Evolutionary conservation across 1,140 invertebrate genomes (phyloP), one percentile per base, ranked within the genome.

Genomic region (Hyposmocoma kahamanoa): DNA sequence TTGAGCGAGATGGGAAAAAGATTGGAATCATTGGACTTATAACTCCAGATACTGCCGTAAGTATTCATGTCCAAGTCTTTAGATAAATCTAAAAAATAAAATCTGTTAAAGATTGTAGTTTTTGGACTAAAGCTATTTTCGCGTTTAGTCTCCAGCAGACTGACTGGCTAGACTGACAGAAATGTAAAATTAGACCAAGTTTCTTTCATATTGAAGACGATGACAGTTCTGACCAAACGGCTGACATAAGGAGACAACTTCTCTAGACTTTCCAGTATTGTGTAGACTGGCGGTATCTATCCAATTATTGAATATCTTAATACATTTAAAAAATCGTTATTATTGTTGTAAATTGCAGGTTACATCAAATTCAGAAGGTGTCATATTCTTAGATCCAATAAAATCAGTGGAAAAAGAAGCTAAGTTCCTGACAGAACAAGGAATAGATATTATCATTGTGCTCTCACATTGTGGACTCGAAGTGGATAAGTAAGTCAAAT

Each of bases 11-110:
- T 17, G 92, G 91, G 8, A 86, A 87, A 49, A 91, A 90, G 65
- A 93, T 97, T 49, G 96, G 95, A 0, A 88, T 97, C 2, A 92
- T 97, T 42, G 96, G 96, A 4, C 92, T 95, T 44, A 90, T 93
- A 6, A 89, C 92, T 10, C 84, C 62, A 10, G 67, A 70, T 32
- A 81, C 81, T 19, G 53, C 55, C 53, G 81, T 84, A 45, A 59
- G 36, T 36, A 43, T 17, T 1, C 17, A 1, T 41, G 38, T 43
- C 42, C 13, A 43, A 43, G 10, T 11, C 8, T 36, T 36, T 9
- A 42, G 17, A 3, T 5, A 22, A 21, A 44, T 22, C 13, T 26
- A 5, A 10, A 44, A 24, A 24, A 44, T 44, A 44, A 44, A 44
- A 26, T 44, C 13, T 3, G 26, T 28, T 6, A 28, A n/a, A n/a